These are phyloP conservation scores for Scomber colias DNA, from an alignment of 2,113 vertebrate species.

Conservation along the genomic window DNA sequence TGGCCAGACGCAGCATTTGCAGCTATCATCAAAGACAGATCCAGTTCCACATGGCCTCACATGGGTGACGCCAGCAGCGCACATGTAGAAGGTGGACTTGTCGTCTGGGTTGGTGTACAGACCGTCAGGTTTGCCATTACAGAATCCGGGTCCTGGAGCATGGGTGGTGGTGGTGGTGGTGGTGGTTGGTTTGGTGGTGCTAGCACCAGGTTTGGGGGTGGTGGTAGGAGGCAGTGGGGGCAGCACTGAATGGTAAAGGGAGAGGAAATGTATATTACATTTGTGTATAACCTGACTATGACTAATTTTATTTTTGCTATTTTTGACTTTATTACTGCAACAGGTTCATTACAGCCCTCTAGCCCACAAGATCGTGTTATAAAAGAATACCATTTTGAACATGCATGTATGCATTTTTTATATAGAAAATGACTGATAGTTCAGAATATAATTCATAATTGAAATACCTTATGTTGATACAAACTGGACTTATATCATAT, in stretches of 20 bases:
- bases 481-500: background rate
- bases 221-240: slow-evolving; percentile 72
- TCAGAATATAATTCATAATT: no score
- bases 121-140: slow-evolving; percentile 81
- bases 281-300: background rate
- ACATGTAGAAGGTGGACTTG: slow-evolving; percentile 72
- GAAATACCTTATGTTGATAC: no score
- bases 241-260: slow-evolving; percentile 36
- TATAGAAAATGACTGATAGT: background rate
- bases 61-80: slow-evolving; percentile 70
- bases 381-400: background rate
- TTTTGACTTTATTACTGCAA: no score
- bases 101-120: slow-evolving; percentile 75
- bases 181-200: slow-evolving; percentile 52
- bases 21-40: slow-evolving; percentile 69
- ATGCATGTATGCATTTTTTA: background rate
- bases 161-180: slow-evolving; percentile 70
- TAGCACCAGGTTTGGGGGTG: slow-evolving; percentile 63
- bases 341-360: no score
- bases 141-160: slow-evolving; percentile 79
- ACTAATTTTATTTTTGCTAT: background rate
- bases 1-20: slow-evolving; percentile 83
- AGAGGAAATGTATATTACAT: slow-evolving; percentile 7
- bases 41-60: slow-evolving; percentile 49
- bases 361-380: no score